Evolutionary conservation across 1,140 invertebrate species (phyloP).

Genomic region (Holcopasites calliopsidis): DNA sequence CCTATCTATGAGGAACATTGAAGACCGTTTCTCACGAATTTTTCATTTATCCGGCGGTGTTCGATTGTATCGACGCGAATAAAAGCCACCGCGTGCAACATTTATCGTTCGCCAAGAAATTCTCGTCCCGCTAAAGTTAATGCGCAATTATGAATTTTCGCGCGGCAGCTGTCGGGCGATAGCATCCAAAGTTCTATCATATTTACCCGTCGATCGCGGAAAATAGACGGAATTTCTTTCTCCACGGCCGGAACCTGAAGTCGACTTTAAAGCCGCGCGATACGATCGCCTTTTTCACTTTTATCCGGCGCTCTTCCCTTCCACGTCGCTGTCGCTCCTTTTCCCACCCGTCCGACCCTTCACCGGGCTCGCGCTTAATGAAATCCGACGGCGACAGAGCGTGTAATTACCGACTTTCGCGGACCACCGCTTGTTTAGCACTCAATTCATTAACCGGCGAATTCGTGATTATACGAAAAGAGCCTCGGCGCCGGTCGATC

Average conservation of each 20-base stretch:
- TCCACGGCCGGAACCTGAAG: too few species aligned
- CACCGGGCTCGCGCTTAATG: neutral
- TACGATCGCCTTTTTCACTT: neutral
- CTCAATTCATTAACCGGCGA: constrained; percentile 28
- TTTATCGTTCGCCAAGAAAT: too few species aligned
- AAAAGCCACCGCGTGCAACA: too few species aligned
- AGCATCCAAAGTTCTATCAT: neutral
- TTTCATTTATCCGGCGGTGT: neutral
- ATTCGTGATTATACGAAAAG: constrained; percentile 20
- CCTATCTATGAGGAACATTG: too few species aligned
- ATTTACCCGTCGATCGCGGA: neutral
- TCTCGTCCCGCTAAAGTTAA: neutral
- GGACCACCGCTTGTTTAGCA: constrained; percentile 16
- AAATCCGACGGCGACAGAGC: constrained; percentile 26
- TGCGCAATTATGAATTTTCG: neutral
- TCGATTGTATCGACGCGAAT: neutral
- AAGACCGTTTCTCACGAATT: too few species aligned
- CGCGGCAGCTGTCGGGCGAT: neutral
- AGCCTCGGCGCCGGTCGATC: neutral
- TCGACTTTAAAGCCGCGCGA: neutral
- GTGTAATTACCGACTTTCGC: constrained; percentile 25
- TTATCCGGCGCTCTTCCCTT: neutral
- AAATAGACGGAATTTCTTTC: neutral
- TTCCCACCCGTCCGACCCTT: neutral
- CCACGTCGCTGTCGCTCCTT: neutral